Conservation (phyloP, 2,113 vertebrate species). For the Silurus glanis region DNA sequence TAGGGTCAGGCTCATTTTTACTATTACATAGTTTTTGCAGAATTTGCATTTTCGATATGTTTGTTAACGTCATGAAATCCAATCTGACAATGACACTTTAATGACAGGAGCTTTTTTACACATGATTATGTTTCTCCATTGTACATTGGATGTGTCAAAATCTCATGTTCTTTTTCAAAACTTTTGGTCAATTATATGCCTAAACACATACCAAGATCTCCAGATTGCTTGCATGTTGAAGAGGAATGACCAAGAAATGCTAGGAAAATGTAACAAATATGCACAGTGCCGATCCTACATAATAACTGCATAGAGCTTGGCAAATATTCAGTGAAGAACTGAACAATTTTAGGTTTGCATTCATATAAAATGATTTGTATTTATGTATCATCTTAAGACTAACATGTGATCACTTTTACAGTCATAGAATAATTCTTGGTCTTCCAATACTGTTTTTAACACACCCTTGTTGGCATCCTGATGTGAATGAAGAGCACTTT, state of each 20-base stretch:
- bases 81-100: conserved; percentile 72
- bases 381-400: background rate
- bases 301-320: conserved; percentile 49
- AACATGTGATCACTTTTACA: background rate
- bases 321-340: conserved; percentile 5
- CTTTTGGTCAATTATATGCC: background rate
- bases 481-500: background rate
- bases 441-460: conserved; percentile 14
- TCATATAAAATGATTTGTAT: background rate
- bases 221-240: conserved; percentile 12
- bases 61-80: conserved; percentile 60
- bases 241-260: conserved; percentile 14
- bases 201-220: background rate
- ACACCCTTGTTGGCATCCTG: background rate
- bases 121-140: conserved; percentile 40
- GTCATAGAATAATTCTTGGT: background rate
- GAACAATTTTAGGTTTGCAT: background rate
- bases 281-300: conserved; percentile 40
- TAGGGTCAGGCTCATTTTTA: conserved; percentile 42
- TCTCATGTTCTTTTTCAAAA: background rate
- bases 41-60: conserved; percentile 73
- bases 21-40: conserved; percentile 61
- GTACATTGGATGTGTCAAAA: background rate
- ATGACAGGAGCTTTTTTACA: conserved; percentile 67
- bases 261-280: background rate